Evolutionary conservation across 2,797 vertebrate species (phyloP), one percentile per base, ranked within the genome.

Genomic region (Poecilia wingei): DNA sequence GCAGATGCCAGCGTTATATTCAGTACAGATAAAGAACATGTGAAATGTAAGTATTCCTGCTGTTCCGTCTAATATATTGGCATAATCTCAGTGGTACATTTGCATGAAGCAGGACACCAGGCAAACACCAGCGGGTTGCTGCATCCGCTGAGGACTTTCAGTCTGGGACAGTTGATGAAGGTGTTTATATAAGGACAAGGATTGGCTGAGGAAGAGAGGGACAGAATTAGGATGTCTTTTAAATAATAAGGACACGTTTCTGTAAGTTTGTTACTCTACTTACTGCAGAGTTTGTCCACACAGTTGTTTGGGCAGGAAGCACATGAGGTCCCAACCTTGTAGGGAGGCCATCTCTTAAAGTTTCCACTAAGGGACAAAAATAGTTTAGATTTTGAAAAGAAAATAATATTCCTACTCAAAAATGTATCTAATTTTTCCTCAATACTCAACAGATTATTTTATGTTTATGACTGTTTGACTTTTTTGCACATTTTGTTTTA

Each of bases 211-310:
- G 83, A 73, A 74, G 13, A 22, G 2, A 73, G 7, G 12, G 3
- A 71, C 18, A 74, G 13, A 61, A 46, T 61, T 46, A 61, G 16
- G 18, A 1, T 18, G 9, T n/a, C 5, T 45, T 45, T 70, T 45
- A 45, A 68, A 39, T 12, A 18, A 43, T 13, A 45, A 28, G 14
- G 18, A 9, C n/a, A 46, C 6, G 1, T 12, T 31, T 18, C 28
- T 39, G 3, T 0, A 47, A 36, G 53, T 36, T 47, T 79, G 4
- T 51, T 33, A 16, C 6, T 22, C 39, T 74, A 92, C 94, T 94
- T 76, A 96, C 96, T 95, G 92, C 96, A 96, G 6, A 96, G 94
- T 3, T 91, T 82, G 75, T 95, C 75, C 2, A 89, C 87, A 14
- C 95, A 96, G 72, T 80, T 0, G 4, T 89, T 0, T 5, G 93